Conservation (phyloP, 2,113 vertebrate genomes). For the Zonotrichia leucophrys region DNA sequence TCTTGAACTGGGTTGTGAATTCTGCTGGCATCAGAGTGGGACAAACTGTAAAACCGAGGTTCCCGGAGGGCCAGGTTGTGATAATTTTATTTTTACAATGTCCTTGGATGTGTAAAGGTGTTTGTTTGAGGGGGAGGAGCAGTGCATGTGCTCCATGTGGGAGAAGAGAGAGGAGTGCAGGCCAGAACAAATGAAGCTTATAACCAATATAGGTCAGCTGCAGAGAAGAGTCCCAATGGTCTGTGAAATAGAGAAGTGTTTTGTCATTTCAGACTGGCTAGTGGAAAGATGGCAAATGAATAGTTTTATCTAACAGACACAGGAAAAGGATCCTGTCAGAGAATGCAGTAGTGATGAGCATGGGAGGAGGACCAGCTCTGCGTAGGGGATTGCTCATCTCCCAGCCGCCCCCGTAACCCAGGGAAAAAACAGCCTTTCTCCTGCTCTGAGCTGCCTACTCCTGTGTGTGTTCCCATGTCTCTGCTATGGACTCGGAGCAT, state of each 20-base stretch:
- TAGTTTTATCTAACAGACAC: neutral
- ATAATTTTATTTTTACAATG: constrained; percentile 78
- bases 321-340: neutral
- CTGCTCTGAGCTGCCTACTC: neutral
- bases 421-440: neutral
- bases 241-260: constrained; percentile 19
- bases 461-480: neutral
- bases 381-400: neutral
- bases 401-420: neutral
- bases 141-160: constrained; percentile 25
- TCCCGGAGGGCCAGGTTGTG: constrained; percentile 67
- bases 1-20: constrained; percentile 70
- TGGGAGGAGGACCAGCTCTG: neutral
- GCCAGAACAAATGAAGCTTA: constrained; percentile 62
- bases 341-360: neutral
- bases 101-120: constrained; percentile 75
- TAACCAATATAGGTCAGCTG: constrained; percentile 72
- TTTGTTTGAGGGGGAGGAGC: constrained; percentile 67
- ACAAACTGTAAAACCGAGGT: constrained; percentile 58
- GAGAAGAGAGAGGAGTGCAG: constrained; percentile 50
- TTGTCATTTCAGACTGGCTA: constrained; percentile 14
- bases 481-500: neutral
- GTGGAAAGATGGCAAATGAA: neutral
- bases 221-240: constrained; percentile 45
- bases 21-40: constrained; percentile 38